Conservation (phyloP, 2,113 vertebrate genomes). For the Vidua chalybeata region DNA sequence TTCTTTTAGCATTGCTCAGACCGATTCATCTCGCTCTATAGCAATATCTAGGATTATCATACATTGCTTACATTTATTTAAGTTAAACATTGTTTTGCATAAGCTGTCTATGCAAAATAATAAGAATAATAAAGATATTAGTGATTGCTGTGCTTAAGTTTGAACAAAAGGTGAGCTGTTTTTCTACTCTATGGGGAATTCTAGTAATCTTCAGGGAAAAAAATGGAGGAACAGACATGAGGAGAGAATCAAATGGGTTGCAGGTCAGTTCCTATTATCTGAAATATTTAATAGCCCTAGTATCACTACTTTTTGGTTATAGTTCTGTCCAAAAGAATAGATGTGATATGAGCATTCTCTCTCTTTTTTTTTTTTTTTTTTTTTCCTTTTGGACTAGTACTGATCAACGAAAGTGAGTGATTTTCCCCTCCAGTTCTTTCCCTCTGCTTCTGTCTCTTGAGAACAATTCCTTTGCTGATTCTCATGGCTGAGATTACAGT, state of each 20-base stretch:
- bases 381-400: background rate
- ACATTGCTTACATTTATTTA: background rate
- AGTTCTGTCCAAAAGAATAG: background rate
- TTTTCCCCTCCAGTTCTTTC: slow-evolving; percentile 20
- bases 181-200: background rate
- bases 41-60: background rate
- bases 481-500: background rate
- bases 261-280: background rate
- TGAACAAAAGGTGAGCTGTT: background rate
- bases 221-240: background rate
- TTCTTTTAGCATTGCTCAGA: background rate
- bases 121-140: background rate
- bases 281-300: slow-evolving; percentile 9
- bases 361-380: background rate
- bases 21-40: background rate
- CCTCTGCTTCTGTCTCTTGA: slow-evolving; percentile 22
- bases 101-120: background rate
- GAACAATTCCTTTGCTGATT: slow-evolving; percentile 39
- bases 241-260: background rate
- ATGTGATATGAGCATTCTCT: background rate
- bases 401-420: slow-evolving; percentile 19
- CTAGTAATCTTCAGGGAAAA: background rate
- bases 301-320: background rate
- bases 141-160: background rate
- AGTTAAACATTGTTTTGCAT: background rate